Percentiles rank a stretch among this genome's conserved stretches.
These are phyloP conservation scores for Chrysolina americana DNA, from an alignment of 2,888 invertebrate genomes.

Conservation along the genomic window DNA sequence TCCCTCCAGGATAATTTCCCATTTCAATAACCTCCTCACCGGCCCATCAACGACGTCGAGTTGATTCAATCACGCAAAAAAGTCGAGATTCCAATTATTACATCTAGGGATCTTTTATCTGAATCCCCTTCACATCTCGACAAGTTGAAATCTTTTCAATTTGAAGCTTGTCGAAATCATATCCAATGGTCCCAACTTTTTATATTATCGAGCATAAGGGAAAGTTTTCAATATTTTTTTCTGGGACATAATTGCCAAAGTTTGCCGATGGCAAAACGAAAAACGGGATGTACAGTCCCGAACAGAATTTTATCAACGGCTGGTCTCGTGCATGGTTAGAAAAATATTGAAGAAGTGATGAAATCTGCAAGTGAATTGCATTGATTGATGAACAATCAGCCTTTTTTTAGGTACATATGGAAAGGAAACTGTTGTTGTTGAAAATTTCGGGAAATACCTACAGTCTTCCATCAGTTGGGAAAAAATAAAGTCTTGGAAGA, in stretches of 20 bases:
- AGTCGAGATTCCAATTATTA: conserved; percentile 42
- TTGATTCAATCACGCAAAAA: conserved; percentile 36
- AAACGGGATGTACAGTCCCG: conserved; percentile 5
- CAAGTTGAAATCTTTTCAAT: conserved; percentile 32
- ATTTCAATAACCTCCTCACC: conserved; percentile 14
- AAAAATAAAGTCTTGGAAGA: too few relatives aligned
- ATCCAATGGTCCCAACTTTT: conserved; percentile 33
- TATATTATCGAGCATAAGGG: conserved; percentile 28
- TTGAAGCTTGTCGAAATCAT: conserved; percentile 34
- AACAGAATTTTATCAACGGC: not conserved
- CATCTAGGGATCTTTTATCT: conserved; percentile 41
- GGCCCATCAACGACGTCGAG: conserved; percentile 19
- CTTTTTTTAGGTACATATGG: too few relatives aligned
- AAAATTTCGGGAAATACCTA: too few relatives aligned
- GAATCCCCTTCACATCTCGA: conserved; percentile 31
- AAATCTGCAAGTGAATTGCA: too few relatives aligned
- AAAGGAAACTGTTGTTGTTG: too few relatives aligned
- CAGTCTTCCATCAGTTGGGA: too few relatives aligned
- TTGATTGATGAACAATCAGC: too few relatives aligned
- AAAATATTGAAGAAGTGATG: too few relatives aligned
- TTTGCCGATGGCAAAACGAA: conserved; percentile 10
- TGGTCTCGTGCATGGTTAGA: too few relatives aligned
- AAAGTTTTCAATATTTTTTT: conserved; percentile 32
- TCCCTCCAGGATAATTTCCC: not conserved
- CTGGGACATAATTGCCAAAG: conserved; percentile 28